A percentile compares a stretch with the other conserved stretches of the same genome.
Evolutionary conservation across 1,140 invertebrate genomes (phyloP).

Genomic region (Adoxophyes honmai): DNA sequence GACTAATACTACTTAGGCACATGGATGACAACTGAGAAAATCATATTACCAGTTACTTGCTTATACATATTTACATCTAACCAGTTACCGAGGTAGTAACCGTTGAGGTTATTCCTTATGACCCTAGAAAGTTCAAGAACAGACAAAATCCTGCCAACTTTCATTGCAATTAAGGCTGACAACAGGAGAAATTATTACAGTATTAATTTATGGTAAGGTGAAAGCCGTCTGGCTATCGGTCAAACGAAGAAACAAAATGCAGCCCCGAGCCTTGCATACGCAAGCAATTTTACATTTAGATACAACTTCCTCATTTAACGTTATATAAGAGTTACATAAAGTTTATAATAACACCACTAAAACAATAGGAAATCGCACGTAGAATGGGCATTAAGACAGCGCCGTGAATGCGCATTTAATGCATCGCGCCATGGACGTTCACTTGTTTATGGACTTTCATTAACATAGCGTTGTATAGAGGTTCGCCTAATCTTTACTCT

Average conservation of each 20-base stretch:
- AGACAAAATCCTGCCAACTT: constrained; percentile 7
- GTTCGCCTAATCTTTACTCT: too few species aligned
- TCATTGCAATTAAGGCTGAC: constrained; percentile 3
- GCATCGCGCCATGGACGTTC: not conserved
- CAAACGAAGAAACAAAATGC: constrained; percentile 8
- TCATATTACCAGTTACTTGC: too few species aligned
- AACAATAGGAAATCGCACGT: constrained; percentile 27
- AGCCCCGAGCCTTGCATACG: not conserved
- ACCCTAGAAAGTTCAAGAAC: not conserved
- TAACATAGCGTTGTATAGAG: not conserved
- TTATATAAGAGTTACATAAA: constrained; percentile 26
- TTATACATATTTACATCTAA: too few species aligned
- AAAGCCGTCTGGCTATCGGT: constrained; percentile 7
- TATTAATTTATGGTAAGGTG: constrained; percentile 8
- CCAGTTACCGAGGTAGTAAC: too few species aligned
- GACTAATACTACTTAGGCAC: too few species aligned
- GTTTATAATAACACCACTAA: constrained; percentile 22
- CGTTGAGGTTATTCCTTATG: too few species aligned
- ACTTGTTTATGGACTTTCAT: constrained; percentile 13
- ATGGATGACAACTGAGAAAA: too few species aligned
- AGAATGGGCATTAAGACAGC: not conserved
- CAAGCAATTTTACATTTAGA: not conserved
- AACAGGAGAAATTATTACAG: constrained; percentile 15
- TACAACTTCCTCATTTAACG: constrained; percentile 26
- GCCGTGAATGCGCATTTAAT: not conserved